Evolutionary conservation across 2,888 invertebrate genomes (phyloP).

Genomic region (Tribolium freemani): DNA sequence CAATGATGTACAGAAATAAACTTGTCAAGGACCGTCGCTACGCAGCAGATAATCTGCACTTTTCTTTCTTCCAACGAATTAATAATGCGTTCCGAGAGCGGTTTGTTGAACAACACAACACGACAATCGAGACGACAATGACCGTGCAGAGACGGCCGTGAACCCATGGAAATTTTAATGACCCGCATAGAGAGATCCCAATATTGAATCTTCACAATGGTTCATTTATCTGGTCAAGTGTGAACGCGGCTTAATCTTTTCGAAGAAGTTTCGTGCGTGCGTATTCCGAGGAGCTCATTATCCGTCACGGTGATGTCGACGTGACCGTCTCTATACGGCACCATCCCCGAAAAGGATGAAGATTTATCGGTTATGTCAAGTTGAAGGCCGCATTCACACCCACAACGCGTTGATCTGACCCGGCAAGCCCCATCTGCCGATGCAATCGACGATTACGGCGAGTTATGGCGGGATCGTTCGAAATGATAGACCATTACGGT

Average conservation of each 20-base stretch:
- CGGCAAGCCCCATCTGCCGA: conserved; percentile 3
- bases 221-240: not conserved
- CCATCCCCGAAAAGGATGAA: conserved; percentile 1
- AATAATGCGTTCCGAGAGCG: conserved; percentile 9
- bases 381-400: conserved; percentile 20
- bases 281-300: not conserved
- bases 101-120: conserved; percentile 3
- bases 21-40: conserved; percentile 26
- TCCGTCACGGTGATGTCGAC: conserved; percentile 1
- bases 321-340: conserved; percentile 4
- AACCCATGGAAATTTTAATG: conserved; percentile 43
- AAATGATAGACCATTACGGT: conserved; percentile 12
- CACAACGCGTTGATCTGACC: not conserved
- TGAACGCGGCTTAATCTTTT: conserved; percentile 27
- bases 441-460: not conserved
- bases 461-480: conserved; percentile 16
- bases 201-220: conserved; percentile 21
- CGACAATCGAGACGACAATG: conserved; percentile 40
- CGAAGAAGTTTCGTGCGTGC: conserved; percentile 1
- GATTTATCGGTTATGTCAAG: conserved; percentile 18
- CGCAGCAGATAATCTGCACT: not conserved
- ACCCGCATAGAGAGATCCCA: conserved; percentile 41
- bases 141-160: conserved; percentile 40
- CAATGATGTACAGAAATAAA: conserved; percentile 33
- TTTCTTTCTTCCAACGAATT: not conserved